Percentiles rank a stretch among this genome's conserved stretches.
Evolutionary conservation across 2,113 vertebrate genomes (phyloP).

Genomic region (zebrafish (Danio rerio)): DNA sequence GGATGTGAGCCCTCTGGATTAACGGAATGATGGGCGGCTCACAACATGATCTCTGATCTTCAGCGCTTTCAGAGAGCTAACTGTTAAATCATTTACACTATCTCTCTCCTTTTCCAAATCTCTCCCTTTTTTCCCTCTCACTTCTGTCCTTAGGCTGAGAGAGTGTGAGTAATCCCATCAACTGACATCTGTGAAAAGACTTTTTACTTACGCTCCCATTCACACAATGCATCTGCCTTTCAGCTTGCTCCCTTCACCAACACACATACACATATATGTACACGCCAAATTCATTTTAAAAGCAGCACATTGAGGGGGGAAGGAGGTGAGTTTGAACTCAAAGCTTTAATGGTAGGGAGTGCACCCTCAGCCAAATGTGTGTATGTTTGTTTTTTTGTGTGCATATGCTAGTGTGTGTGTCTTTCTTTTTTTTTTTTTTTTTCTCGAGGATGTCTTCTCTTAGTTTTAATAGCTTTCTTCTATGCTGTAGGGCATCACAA

Average conservation of each 20-base stretch:
- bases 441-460: conserved; percentile 38
- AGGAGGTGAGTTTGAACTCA: conserved; percentile 28
- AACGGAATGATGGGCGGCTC: conserved; percentile 58
- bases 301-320: conserved; percentile 27
- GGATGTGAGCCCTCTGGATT: conserved; percentile 70
- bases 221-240: conserved; percentile 53
- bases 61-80: conserved; percentile 53
- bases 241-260: conserved; percentile 1
- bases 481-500: conserved; percentile 56
- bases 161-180: conserved; percentile 65
- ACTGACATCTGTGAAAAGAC: conserved; percentile 49
- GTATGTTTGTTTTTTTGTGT: background rate
- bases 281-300: conserved; percentile 43
- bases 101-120: conserved; percentile 50
- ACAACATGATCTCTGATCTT: conserved; percentile 58
- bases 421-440: background rate
- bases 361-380: conserved; percentile 17
- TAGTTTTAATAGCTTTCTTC: conserved; percentile 42
- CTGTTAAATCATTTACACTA: conserved; percentile 71
- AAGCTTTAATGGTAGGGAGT: conserved; percentile 18
- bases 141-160: conserved; percentile 46
- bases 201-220: conserved; percentile 57
- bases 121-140: conserved; percentile 32
- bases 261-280: conserved; percentile 18
- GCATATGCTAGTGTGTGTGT: conserved; percentile 43